phyloP scores from a whole-genome alignment of 2,113 vertebrate genomes.

The Varanus salvator region DNA sequence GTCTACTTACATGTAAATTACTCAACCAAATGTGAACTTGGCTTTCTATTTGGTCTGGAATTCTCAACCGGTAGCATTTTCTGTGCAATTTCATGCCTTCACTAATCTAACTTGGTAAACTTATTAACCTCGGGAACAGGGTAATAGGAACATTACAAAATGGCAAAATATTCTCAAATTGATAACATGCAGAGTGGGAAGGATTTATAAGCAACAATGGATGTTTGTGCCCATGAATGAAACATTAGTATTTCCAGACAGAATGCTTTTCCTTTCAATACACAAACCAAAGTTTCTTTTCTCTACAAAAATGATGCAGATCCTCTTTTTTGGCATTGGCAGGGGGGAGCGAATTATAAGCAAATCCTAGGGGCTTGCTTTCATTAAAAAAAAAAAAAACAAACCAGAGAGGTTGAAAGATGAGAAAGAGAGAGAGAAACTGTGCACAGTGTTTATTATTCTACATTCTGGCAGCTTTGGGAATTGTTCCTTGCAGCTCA shows the following conservation, averaged over 20 bases:
- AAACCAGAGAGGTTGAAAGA: neutral
- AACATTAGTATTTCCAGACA: neutral
- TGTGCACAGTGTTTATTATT: neutral
- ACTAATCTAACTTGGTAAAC: neutral
- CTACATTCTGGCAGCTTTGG: neutral
- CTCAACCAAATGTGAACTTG: neutral
- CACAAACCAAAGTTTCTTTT: neutral
- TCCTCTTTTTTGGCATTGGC: no score
- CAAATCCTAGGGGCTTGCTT: neutral
- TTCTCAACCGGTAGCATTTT: neutral
- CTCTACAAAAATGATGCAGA: neutral
- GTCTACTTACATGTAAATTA: no score
- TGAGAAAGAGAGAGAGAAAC: no score
- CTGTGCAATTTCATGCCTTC: neutral
- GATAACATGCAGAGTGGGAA: neutral
- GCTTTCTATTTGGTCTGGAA: neutral
- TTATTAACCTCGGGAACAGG: neutral
- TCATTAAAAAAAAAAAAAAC: neutral
- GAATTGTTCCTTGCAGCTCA: constrained; percentile 17
- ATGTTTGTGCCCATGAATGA: neutral
- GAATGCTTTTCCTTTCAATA: neutral
- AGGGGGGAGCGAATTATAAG: neutral
- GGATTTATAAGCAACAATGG: neutral
- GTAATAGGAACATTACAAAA: neutral
- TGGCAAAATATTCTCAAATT: neutral